These are phyloP conservation scores for Drosophila setosimentum DNA, from an alignment of 2,888 invertebrate genomes.

Conservation along the genomic window DNA sequence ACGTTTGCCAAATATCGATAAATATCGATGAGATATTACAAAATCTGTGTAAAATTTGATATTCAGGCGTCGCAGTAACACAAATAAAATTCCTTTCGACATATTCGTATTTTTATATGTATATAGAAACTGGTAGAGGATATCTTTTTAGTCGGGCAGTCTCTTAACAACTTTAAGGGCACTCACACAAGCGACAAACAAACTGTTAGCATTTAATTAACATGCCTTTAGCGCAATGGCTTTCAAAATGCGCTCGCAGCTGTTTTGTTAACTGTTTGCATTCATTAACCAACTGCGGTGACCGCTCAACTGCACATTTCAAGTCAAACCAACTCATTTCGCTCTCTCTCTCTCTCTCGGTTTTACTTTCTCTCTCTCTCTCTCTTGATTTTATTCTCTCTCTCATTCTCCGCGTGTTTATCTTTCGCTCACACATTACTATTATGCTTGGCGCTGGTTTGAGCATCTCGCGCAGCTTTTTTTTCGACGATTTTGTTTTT, in stretches of 20 bases:
- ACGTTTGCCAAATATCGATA: not conserved
- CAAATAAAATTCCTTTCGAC: not conserved
- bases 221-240: conserved; percentile 10
- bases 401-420: not conserved
- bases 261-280: conserved; percentile 29
- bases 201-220: conserved; percentile 10
- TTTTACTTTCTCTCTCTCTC: not conserved
- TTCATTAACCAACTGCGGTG: conserved; percentile 22
- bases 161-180: not conserved
- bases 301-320: conserved; percentile 26
- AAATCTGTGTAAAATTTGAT: not conserved
- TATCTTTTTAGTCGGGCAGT: not conserved
- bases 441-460: conserved; percentile 1
- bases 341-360: not conserved
- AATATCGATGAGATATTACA: not conserved
- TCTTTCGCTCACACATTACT: not conserved
- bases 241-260: conserved; percentile 19
- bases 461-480: conserved; percentile 52
- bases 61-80: not conserved
- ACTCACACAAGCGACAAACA: not conserved
- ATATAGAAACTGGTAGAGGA: not conserved
- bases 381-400: not conserved
- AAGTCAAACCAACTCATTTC: not conserved
- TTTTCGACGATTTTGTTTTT: conserved; percentile 36
- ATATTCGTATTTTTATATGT: not conserved